Conservation (phyloP, 1,140 invertebrate genomes). For the Elymnias hypermnestra region DNA sequence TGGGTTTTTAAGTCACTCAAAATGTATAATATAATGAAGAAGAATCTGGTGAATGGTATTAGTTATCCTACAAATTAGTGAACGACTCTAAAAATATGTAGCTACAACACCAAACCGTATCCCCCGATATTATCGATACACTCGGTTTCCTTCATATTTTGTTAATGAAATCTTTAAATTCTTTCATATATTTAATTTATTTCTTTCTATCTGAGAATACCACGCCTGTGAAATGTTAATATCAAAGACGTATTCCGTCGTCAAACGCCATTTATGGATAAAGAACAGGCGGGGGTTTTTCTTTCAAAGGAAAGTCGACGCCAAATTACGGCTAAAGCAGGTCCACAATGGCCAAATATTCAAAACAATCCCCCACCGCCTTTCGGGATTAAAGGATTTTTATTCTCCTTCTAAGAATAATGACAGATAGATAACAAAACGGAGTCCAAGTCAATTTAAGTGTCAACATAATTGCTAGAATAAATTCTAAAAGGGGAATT, state of each 20-base stretch:
- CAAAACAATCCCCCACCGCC: conserved; percentile 39
- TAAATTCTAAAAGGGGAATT: no score
- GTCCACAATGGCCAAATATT: conserved; percentile 29
- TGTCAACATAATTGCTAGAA: conserved; percentile 10
- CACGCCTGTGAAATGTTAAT: conserved; percentile 29
- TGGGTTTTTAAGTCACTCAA: no score
- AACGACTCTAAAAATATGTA: no score
- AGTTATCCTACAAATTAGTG: no score
- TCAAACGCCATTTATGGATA: conserved; percentile 24
- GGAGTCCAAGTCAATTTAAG: conserved; percentile 24
- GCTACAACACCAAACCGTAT: no score
- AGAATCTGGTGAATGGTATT: no score
- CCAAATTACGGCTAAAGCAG: conserved; percentile 13
- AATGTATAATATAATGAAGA: no score
- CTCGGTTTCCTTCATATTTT: no score
- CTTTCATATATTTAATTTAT: no score
- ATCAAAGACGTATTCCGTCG: conserved; percentile 23
- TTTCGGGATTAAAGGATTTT: conserved; percentile 39
- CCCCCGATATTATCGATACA: no score
- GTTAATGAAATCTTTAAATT: no score
- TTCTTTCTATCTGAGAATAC: no score
- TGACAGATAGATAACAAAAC: conserved; percentile 18
- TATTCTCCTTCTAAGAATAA: conserved; percentile 41
- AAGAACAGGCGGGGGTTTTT: conserved; percentile 7
- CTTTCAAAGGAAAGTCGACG: conserved; percentile 1